phyloP scores from a whole-genome alignment of 2,888 invertebrate species.

The Gymnocheta viridis region DNA sequence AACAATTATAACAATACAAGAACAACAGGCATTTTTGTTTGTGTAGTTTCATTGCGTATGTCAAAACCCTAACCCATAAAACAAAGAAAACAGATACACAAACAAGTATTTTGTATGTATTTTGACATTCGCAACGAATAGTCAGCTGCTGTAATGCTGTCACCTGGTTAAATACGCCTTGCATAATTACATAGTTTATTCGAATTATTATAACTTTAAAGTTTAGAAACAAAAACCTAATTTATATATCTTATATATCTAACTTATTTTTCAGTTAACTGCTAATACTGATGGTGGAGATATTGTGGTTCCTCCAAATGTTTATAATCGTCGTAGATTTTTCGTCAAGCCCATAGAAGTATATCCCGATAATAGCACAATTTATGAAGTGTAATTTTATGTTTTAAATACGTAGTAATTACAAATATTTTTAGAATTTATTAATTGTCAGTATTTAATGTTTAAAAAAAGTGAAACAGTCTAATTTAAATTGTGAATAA shows the following conservation, averaged over 20 bases:
- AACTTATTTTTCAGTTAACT: constrained; percentile 23
- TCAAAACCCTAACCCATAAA: no score
- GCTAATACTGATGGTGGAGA: constrained; percentile 31
- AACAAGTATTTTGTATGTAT: no score
- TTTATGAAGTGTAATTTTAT: constrained; percentile 72
- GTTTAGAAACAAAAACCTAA: not conserved
- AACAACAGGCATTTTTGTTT: no score
- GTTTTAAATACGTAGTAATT: constrained; percentile 27
- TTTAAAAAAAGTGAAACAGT: constrained; percentile 15
- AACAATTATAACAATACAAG: no score
- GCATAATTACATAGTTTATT: not conserved
- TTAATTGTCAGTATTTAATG: constrained; percentile 54
- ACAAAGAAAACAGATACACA: no score
- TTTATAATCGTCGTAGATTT: constrained; percentile 78
- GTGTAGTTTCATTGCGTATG: no score
- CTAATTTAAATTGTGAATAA: constrained; percentile 21
- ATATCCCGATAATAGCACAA: constrained; percentile 78
- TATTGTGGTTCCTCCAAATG: constrained; percentile 38
- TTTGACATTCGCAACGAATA: no score
- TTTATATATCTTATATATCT: not conserved
- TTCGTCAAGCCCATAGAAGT: constrained; percentile 80
- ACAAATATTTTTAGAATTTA: constrained; percentile 30
- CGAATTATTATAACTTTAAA: not conserved
- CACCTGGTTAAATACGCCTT: no score
- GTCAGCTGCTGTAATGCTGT: no score